Percentiles rank a stretch among this genome's conserved stretches.
Evolutionary conservation across 2,797 vertebrate species (phyloP).

Genomic region (Periophthalmus magnuspinnatus): DNA sequence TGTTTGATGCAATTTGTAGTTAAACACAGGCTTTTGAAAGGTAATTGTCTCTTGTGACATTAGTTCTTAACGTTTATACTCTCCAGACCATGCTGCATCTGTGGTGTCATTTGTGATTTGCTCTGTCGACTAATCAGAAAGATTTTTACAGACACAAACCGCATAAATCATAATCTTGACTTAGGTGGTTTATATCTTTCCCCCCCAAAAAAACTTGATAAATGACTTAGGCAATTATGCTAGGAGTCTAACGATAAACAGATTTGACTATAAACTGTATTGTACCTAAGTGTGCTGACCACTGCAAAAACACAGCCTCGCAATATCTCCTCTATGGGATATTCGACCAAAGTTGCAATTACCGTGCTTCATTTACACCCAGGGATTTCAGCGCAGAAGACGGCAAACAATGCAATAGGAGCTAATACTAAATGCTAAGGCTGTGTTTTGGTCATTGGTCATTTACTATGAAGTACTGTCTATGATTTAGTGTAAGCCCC

Average conservation of each 20-base stretch:
- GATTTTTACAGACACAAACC: too few relatives aligned
- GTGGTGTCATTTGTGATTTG: too few relatives aligned
- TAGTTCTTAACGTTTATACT: too few relatives aligned
- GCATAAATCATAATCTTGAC: too few relatives aligned
- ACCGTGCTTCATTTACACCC: neutral
- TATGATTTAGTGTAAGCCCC: neutral
- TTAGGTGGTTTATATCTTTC: too few relatives aligned
- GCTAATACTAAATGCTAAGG: neutral
- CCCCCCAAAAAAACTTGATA: too few relatives aligned
- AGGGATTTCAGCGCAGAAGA: neutral
- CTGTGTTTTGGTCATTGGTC: slow-evolving; percentile 2
- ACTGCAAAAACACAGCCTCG: slow-evolving; percentile 20
- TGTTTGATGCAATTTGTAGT: too few relatives aligned
- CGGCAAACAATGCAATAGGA: neutral
- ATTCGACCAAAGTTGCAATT: slow-evolving; percentile 3
- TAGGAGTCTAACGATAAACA: neutral
- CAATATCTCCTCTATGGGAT: slow-evolving; percentile 12
- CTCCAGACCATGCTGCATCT: too few relatives aligned
- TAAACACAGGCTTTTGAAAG: too few relatives aligned
- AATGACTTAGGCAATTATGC: too few relatives aligned
- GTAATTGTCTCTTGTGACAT: too few relatives aligned
- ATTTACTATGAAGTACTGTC: neutral
- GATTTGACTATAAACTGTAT: neutral
- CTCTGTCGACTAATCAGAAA: too few relatives aligned
- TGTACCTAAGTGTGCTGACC: slow-evolving; percentile 27